These are phyloP conservation scores for Apodemus agrarius DNA, from an alignment of 2,797 vertebrate species.

Conservation along the genomic window DNA sequence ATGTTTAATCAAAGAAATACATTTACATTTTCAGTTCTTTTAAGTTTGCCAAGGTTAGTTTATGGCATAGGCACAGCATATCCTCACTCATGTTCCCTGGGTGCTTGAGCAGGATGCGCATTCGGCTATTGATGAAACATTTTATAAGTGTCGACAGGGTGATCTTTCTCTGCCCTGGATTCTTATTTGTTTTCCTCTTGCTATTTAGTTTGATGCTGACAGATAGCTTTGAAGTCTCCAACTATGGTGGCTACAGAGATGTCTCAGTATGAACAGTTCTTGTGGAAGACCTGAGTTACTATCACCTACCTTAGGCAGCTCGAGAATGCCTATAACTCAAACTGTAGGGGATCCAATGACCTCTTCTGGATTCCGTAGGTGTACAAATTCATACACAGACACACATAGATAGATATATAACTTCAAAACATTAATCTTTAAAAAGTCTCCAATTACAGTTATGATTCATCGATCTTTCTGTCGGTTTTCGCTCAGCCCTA, in stretches of 20 bases:
- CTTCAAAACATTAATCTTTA: neutral
- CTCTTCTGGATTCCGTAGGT: neutral
- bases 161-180: neutral
- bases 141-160: neutral
- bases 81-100: too few species aligned
- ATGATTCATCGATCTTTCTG: neutral
- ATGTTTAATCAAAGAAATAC: neutral
- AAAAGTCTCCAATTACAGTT: neutral
- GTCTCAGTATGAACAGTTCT: neutral
- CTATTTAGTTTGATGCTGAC: neutral
- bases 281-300: neutral
- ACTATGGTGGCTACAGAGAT: neutral
- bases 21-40: neutral
- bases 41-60: neutral
- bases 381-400: neutral
- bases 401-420: neutral
- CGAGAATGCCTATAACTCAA: neutral
- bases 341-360: neutral
- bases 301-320: neutral
- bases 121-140: neutral
- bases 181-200: neutral
- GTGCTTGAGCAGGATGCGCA: neutral
- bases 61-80: too few species aligned
- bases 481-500: neutral
- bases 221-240: slow-evolving; percentile 22